Conservation (phyloP, 2,888 invertebrate genomes). For the Troides helena region DNA sequence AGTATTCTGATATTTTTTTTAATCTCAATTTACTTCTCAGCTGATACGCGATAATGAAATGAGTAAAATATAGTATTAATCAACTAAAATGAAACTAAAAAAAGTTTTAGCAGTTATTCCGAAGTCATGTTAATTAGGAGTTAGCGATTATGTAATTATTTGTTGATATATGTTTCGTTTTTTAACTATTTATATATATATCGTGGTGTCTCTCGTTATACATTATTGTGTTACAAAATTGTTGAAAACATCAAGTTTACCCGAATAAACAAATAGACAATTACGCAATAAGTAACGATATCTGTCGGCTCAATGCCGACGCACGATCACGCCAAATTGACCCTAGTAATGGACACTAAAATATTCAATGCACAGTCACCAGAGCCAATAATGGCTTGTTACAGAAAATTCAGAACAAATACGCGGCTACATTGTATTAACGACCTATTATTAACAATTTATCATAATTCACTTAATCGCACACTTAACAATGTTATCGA, state of each 20-base stretch:
- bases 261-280: conserved; percentile 20
- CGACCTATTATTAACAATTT: not conserved
- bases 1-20: not conserved
- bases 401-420: not conserved
- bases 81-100: not conserved
- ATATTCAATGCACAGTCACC: conserved; percentile 21
- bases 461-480: too few relatives aligned
- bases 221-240: not conserved
- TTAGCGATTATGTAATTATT: not conserved
- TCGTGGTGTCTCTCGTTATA: not conserved
- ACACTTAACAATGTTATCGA: too few relatives aligned
- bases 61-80: not conserved
- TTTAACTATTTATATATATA: not conserved
- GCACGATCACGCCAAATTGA: conserved; percentile 20
- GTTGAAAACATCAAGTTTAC: not conserved
- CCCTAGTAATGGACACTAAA: conserved; percentile 15
- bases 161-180: not conserved
- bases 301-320: conserved; percentile 21
- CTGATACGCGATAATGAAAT: not conserved
- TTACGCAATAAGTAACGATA: conserved; percentile 36
- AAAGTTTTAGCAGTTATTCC: not conserved
- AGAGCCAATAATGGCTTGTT: conserved; percentile 6
- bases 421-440: not conserved
- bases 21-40: not conserved
- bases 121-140: not conserved